Evolutionary conservation across 2,888 invertebrate species (phyloP).

Genomic region (Monoplex corrugatus): DNA sequence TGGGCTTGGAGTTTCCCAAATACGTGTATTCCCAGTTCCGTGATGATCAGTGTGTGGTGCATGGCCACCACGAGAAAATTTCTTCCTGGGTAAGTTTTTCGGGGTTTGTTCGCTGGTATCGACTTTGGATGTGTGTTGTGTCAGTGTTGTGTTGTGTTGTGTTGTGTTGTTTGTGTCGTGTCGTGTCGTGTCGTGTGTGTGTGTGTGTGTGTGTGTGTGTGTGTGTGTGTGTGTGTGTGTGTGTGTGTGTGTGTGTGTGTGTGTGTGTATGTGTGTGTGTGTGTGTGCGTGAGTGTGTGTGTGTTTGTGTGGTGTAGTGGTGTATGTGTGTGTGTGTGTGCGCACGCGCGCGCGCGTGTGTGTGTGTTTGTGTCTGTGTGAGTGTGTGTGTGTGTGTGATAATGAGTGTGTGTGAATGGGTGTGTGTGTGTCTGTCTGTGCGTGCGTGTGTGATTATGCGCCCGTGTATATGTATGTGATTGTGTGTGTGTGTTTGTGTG

Average conservation of each 20-base stretch:
- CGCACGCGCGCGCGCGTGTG: not conserved
- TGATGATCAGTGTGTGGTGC: conserved; percentile 66
- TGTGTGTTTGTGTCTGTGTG: too few species aligned
- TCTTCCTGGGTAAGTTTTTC: conserved; percentile 69
- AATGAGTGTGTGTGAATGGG: too few species aligned
- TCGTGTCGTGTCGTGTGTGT: not conserved
- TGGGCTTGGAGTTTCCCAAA: conserved; percentile 73
- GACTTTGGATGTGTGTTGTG: not conserved
- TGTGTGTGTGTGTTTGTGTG: too few species aligned
- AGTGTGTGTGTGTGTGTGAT: too few species aligned
- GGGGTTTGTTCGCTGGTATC: not conserved
- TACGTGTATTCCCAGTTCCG: conserved; percentile 66
- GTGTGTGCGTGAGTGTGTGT: conserved; percentile 29
- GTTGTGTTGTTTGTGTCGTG: not conserved
- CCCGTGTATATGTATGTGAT: too few species aligned
- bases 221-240: conserved; percentile 28
- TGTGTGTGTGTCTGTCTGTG: too few species aligned
- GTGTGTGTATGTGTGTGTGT: conserved; percentile 26
- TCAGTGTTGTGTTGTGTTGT: not conserved
- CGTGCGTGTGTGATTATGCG: too few species aligned
- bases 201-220: conserved; percentile 10
- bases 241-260: conserved; percentile 24
- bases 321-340: conserved; percentile 8
- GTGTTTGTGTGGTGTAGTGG: not conserved
- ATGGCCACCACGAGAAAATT: conserved; percentile 60